Percentiles rank a stretch among this genome's conserved stretches.
These are phyloP conservation scores for Acanthosepion lycidas DNA, from an alignment of 2,888 invertebrate species.

Conservation along the genomic window DNA sequence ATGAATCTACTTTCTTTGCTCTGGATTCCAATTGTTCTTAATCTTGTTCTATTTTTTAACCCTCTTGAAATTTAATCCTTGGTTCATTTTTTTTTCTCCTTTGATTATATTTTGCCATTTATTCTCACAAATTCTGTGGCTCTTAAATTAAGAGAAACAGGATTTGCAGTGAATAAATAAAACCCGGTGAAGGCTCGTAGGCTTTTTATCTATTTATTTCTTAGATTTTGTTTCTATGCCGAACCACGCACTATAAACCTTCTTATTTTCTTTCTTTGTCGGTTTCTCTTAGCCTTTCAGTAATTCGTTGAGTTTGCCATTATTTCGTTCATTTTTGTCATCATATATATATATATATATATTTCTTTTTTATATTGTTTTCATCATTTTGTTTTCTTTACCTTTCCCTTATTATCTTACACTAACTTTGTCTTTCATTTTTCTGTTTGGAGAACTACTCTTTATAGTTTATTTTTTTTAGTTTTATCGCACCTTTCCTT, in stretches of 20 bases:
- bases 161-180: not conserved
- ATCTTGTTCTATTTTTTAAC: not conserved
- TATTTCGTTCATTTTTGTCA: too few relatives aligned
- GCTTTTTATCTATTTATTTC: not conserved
- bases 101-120: not conserved
- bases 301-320: too few relatives aligned
- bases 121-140: not conserved
- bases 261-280: too few relatives aligned
- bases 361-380: too few relatives aligned
- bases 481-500: too few relatives aligned
- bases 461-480: too few relatives aligned
- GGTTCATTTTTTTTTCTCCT: not conserved
- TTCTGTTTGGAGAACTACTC: too few relatives aligned
- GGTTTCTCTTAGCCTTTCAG: too few relatives aligned
- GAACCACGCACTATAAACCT: not conserved
- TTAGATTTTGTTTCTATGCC: not conserved
- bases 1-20: not conserved
- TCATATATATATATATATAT: too few relatives aligned
- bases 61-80: slow-evolving; percentile 4
- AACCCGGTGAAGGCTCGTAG: not conserved
- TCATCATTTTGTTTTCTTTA: too few relatives aligned
- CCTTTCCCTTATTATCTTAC: too few relatives aligned
- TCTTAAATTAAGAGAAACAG: not conserved
- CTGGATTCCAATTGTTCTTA: not conserved
- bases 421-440: too few relatives aligned